These are phyloP conservation scores for Poecilus cupreus DNA, from an alignment of 2,888 invertebrate species.

Conservation along the genomic window DNA sequence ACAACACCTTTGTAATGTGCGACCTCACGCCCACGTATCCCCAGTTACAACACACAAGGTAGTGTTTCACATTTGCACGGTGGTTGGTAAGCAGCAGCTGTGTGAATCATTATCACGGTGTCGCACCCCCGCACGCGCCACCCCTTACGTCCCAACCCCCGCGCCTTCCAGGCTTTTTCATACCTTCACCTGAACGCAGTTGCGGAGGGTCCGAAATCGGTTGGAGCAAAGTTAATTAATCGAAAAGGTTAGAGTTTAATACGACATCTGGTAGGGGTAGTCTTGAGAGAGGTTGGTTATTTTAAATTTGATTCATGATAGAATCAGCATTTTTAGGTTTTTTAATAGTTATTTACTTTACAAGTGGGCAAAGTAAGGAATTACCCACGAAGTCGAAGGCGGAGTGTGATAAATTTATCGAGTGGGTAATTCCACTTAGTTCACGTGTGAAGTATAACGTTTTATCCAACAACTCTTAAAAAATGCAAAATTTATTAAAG, in stretches of 20 bases:
- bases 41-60: neutral
- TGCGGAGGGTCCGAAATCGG: slow-evolving; percentile 26
- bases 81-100: slow-evolving; percentile 16
- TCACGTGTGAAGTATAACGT: no score
- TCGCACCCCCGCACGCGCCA: slow-evolving; percentile 10
- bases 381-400: no score
- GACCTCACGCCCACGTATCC: no score
- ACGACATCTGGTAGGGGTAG: slow-evolving; percentile 9
- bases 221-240: neutral
- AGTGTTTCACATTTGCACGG: neutral
- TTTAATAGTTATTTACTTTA: no score
- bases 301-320: neutral
- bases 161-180: neutral
- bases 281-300: no score
- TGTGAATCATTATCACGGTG: slow-evolving; percentile 30
- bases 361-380: no score
- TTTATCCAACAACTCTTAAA: no score
- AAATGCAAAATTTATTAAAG: no score
- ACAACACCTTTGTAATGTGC: no score
- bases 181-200: slow-evolving; percentile 20
- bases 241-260: slow-evolving; percentile 31
- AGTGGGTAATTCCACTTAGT: no score
- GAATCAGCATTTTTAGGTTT: neutral
- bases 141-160: neutral
- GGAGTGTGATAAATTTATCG: no score